phyloP scores from a whole-genome alignment of 2,797 vertebrate species.

The Halcyon leucocephala region DNA sequence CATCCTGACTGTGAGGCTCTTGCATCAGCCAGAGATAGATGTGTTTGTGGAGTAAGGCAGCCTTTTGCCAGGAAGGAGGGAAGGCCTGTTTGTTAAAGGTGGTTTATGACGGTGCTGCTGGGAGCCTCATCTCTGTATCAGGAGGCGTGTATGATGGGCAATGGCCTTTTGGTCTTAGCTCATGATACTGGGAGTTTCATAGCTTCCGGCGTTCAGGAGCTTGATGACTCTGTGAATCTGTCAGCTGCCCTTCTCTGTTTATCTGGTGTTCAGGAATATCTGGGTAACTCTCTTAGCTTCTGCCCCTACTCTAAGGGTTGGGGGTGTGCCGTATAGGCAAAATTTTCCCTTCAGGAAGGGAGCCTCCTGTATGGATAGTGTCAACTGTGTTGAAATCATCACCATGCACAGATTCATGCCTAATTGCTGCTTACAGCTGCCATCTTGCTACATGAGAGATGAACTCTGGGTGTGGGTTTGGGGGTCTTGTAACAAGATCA shows the following conservation, averaged over 20 bases:
- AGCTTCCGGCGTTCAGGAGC: neutral
- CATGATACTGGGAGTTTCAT: neutral
- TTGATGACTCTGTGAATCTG: neutral
- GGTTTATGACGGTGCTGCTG: neutral
- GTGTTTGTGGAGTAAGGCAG: neutral
- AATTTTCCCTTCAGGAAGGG: neutral
- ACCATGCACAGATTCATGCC: neutral
- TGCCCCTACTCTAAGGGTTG: neutral
- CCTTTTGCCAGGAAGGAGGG: neutral
- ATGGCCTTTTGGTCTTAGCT: neutral
- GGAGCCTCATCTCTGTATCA: neutral
- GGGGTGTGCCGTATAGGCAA: neutral
- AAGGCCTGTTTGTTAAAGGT: neutral
- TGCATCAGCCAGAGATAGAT: neutral
- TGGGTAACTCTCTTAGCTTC: neutral
- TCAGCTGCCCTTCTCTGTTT: neutral
- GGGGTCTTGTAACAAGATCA: neutral
- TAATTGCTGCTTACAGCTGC: neutral
- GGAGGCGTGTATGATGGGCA: neutral
- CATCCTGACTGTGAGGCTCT: neutral
- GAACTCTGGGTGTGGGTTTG: neutral
- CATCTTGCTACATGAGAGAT: neutral
- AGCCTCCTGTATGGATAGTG: neutral
- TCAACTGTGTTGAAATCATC: neutral
- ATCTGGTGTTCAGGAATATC: neutral